Conservation (phyloP, 2,888 invertebrate genomes). For the Liodrosophila aerea region DNA sequence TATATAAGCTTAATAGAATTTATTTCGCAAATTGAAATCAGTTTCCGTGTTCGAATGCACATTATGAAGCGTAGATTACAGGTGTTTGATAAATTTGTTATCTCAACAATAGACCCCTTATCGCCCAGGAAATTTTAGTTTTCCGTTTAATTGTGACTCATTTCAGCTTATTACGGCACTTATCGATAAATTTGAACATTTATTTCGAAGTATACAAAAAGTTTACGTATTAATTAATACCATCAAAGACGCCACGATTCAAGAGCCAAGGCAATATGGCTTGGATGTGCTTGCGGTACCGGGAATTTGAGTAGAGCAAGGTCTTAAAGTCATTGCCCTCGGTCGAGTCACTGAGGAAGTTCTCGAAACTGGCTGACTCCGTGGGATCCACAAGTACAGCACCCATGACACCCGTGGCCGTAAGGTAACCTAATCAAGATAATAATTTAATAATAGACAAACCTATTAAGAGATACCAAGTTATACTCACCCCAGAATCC, state of each 20-base stretch:
- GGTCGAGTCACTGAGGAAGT: conserved; percentile 43
- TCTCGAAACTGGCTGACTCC: conserved; percentile 59
- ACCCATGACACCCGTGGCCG: conserved; percentile 65
- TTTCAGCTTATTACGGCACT: no score
- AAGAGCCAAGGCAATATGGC: conserved; percentile 74
- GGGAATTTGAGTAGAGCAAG: conserved; percentile 56
- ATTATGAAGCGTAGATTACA: conserved; percentile 1
- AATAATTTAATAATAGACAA: neutral
- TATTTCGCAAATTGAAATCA: neutral
- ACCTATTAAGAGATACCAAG: neutral
- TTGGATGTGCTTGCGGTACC: conserved; percentile 71
- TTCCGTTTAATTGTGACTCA: neutral
- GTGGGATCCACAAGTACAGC: conserved; percentile 65
- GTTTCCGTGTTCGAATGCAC: no score
- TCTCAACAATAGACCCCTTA: no score
- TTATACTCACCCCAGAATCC: conserved; percentile 70
- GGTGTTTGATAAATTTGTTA: no score
- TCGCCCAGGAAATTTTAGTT: neutral
- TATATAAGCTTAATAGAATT: neutral
- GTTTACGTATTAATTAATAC: conserved; percentile 13
- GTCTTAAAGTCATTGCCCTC: conserved; percentile 51
- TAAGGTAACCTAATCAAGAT: conserved; percentile 45
- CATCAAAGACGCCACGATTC: conserved; percentile 61
- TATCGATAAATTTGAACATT: no score
- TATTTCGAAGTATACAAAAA: neutral